phyloP scores from a whole-genome alignment of 92 coral and sea anemone species.

The Palythoa caribaeorum region DNA sequence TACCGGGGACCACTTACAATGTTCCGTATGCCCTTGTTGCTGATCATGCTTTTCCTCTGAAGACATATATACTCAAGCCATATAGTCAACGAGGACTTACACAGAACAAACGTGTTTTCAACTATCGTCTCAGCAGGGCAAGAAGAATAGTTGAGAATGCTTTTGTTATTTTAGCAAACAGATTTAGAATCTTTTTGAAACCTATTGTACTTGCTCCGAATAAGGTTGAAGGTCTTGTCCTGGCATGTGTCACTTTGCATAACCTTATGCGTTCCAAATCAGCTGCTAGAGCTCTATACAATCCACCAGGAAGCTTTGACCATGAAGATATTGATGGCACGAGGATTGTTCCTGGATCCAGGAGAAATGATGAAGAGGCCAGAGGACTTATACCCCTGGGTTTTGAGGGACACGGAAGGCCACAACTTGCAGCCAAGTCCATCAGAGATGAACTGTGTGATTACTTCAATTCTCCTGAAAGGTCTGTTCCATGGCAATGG shows the following conservation, averaged over 20 bases:
- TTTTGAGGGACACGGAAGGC: constrained; percentile 20
- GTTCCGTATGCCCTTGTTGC: constrained; percentile 43
- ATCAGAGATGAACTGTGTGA: constrained; percentile 25
- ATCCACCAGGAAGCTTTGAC: constrained; percentile 32
- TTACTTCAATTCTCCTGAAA: constrained; percentile 38
- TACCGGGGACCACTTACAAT: constrained; percentile 2
- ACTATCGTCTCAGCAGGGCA: constrained; percentile 43
- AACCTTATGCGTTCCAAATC: constrained; percentile 32
- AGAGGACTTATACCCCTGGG: background rate
- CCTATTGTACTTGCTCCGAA: constrained; percentile 18
- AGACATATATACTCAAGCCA: constrained; percentile 27
- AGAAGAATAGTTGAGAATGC: constrained; percentile 44
- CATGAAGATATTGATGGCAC: constrained; percentile 26
- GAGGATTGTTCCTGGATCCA: constrained; percentile 22
- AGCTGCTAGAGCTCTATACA: constrained; percentile 14
- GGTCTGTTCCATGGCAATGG: constrained; percentile 43
- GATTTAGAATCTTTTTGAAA: constrained; percentile 25
- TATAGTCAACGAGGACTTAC: constrained; percentile 26
- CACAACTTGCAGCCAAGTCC: constrained; percentile 13
- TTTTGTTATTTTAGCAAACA: constrained; percentile 30
- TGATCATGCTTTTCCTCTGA: constrained; percentile 41
- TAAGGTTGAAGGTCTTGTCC: constrained; percentile 11
- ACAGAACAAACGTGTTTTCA: constrained; percentile 19
- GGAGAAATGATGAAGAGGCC: constrained; percentile 11
- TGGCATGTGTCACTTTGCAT: constrained; percentile 43